Percentiles rank a stretch among this genome's conserved stretches.
phyloP scores from a whole-genome alignment of 2,797 vertebrate genomes.

The Coreius guichenoti region DNA sequence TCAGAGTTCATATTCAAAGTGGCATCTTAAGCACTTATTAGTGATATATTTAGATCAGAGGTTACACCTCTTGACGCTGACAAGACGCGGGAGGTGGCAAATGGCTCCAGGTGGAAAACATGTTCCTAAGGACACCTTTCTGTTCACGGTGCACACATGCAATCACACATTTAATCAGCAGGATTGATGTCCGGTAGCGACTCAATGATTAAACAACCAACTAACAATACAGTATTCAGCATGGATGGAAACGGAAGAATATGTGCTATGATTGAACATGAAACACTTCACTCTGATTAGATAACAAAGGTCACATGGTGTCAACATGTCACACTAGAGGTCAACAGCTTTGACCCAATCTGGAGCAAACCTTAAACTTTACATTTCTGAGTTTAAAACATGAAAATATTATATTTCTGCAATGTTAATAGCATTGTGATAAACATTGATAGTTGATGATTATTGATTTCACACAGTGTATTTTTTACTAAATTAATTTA shows the following conservation, averaged over 20 bases:
- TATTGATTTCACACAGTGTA: background rate
- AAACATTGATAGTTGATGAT: background rate
- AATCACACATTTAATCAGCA: background rate
- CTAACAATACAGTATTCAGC: background rate
- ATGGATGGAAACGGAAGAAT: background rate
- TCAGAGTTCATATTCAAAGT: conserved; percentile 10
- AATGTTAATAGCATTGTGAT: background rate
- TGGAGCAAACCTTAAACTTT: background rate
- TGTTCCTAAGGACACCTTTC: conserved; percentile 18
- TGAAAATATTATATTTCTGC: background rate
- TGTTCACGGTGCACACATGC: background rate
- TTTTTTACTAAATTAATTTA: background rate
- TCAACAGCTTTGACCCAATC: background rate
- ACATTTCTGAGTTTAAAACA: background rate
- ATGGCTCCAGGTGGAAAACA: conserved; percentile 9
- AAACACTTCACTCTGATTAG: background rate
- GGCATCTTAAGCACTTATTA: conserved; percentile 1
- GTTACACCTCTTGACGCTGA: conserved; percentile 10
- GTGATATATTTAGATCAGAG: conserved; percentile 20
- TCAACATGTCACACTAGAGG: background rate
- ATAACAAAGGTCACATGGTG: background rate
- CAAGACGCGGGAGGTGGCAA: background rate
- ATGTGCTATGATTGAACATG: background rate
- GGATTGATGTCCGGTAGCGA: background rate
- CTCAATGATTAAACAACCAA: background rate